Evolutionary conservation across 1,140 invertebrate genomes (phyloP).

Genomic region (Hirudo medicinalis): DNA sequence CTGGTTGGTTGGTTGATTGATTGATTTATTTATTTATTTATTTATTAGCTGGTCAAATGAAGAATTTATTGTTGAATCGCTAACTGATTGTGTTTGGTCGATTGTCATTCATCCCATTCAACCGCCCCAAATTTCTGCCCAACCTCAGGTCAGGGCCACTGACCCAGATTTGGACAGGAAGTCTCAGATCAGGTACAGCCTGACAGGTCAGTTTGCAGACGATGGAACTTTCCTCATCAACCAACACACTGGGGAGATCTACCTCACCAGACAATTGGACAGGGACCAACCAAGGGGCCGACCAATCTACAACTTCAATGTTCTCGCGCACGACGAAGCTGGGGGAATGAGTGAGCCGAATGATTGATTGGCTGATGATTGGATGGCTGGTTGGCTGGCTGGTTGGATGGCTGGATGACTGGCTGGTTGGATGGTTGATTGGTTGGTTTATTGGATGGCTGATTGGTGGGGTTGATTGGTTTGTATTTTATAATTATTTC

Average conservation of each 20-base stretch:
- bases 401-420: background rate
- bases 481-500: background rate
- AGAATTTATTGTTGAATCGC: too few relatives aligned
- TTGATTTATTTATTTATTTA: background rate
- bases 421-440: background rate
- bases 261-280: slow-evolving; percentile 1
- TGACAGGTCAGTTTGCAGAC: slow-evolving; percentile 16
- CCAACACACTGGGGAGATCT: slow-evolving; percentile 7
- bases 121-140: background rate
- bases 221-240: slow-evolving; percentile 14
- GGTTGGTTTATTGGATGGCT: background rate
- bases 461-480: background rate
- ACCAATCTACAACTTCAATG: slow-evolving; percentile 15
- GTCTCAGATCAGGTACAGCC: background rate
- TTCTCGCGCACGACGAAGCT: slow-evolving; percentile 12
- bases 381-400: background rate
- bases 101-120: too few relatives aligned
- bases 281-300: slow-evolving; percentile 3
- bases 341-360: background rate
- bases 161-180: slow-evolving; percentile 14
- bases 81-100: background rate
- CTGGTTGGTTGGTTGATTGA: slow-evolving; percentile 3
- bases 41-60: background rate
- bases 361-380: background rate
- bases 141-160: slow-evolving; percentile 10